Evolutionary conservation across 2,888 invertebrate species (phyloP), one percentile per base, ranked within the genome.

Genomic region (Agonopterix arenella): DNA sequence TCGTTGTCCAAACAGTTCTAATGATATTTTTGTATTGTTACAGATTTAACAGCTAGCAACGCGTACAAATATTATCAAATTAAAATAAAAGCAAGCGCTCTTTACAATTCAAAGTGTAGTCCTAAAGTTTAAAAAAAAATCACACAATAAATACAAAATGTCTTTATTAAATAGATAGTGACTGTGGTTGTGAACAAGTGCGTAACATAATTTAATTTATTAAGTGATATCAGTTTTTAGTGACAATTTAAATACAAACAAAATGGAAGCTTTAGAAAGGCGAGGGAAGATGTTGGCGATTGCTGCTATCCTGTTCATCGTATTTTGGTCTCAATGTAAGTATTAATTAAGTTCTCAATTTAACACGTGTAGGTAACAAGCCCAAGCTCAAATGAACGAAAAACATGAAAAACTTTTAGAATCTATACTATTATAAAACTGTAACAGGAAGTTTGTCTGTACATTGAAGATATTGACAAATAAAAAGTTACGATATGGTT

Each of bases 261-360:
- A 72, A 79, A 88, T 89, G 89, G 89, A 89, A 68, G 89, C 84
- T 40, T 64, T 84, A 51, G 88, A 89, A 63, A 73, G 88, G 69
- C 75, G 83, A 67, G 73, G 76, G 51, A 77, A 61, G 50, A 1
- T 70, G 4, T 28, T 74, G 49, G 75, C 75, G 16, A 56, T 76
- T 5, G 67, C 70, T 8, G 72, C 73, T 8, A 66, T 84, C 36
- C 37, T 81, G n/a, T 62, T 80, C 57, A 71, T 86, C 61, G 66
- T 79, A 10, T 74, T 88, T 58, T 80, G 77, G 67, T 76, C 75
- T 49, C 78, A 83, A 62, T 85, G 89, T 89, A 66, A 86, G 88
- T 86, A 48, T 45, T 11, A 44, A 28, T 28, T 28, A 28, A 28
- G 18, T 28, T 28, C 7, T 28, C 7, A 28, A 28, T 28, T 28